These are phyloP conservation scores for Clarias pachynema DNA, from an alignment of 2,797 vertebrate species.

Conservation along the genomic window DNA sequence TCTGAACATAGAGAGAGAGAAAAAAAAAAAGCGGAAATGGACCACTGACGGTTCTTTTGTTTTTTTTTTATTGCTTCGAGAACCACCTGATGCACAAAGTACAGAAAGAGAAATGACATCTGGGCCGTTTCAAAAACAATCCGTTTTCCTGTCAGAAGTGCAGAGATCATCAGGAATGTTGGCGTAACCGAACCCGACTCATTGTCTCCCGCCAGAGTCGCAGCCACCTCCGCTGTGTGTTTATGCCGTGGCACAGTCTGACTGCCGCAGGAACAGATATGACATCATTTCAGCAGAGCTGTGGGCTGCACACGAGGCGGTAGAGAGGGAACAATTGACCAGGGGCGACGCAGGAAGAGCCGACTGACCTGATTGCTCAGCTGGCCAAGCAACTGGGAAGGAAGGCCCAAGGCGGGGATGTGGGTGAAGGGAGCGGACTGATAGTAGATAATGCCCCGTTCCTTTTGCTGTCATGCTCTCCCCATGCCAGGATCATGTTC, in stretches of 20 bases:
- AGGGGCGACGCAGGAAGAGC: conserved; percentile 58
- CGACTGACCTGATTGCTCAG: conserved; percentile 83
- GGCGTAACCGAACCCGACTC: conserved; percentile 45
- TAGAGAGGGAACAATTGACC: conserved; percentile 56
- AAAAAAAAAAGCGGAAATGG: neutral
- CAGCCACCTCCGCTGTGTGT: conserved; percentile 63
- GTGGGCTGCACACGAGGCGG: conserved; percentile 64
- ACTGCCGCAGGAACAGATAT: conserved; percentile 73
- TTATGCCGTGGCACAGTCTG: conserved; percentile 68
- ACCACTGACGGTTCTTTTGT: neutral
- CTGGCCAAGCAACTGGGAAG: conserved; percentile 76
- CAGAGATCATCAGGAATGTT: conserved; percentile 52
- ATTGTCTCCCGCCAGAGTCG: conserved; percentile 53
- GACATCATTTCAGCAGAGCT: conserved; percentile 79
- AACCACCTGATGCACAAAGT: conserved; percentile 30
- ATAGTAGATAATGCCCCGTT: conserved; percentile 45
- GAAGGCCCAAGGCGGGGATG: conserved; percentile 62
- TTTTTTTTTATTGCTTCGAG: conserved; percentile 10
- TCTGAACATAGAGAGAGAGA: neutral
- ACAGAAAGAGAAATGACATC: conserved; percentile 26
- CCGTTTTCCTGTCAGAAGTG: conserved; percentile 50
- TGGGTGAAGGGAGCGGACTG: conserved; percentile 42
- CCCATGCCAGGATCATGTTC: conserved; percentile 55
- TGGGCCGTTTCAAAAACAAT: conserved; percentile 26
- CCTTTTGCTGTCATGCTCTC: conserved; percentile 34